phyloP scores from a whole-genome alignment of 2,113 vertebrate species.

The Sceloporus undulatus region DNA sequence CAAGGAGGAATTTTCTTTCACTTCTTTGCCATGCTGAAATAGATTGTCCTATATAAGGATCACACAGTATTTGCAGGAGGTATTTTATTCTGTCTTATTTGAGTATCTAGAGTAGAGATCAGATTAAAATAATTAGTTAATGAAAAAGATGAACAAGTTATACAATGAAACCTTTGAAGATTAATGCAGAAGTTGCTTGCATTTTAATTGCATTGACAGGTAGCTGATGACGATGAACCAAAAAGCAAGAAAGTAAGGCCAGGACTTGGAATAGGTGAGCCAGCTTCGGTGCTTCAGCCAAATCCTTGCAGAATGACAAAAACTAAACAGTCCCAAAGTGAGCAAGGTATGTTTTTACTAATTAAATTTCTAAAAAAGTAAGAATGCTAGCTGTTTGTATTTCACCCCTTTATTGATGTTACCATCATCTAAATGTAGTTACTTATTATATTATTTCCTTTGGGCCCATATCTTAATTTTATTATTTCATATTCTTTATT shows the following conservation, averaged over 20 bases:
- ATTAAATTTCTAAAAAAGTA: neutral
- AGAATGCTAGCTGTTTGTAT: neutral
- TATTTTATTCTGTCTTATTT: neutral
- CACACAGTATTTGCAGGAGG: neutral
- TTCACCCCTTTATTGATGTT: neutral
- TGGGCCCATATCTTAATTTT: neutral
- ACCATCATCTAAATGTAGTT: conserved; percentile 1
- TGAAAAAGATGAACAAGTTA: neutral
- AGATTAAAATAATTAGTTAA: neutral
- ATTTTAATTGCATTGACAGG: conserved; percentile 73
- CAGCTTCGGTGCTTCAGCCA: conserved; percentile 85
- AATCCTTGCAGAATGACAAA: conserved; percentile 81
- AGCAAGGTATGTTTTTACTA: conserved; percentile 71
- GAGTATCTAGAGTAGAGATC: neutral
- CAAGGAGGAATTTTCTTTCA: conserved; percentile 10
- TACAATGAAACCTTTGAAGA: conserved; percentile 16
- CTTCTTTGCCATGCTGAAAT: conserved; percentile 35
- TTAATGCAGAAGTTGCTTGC: conserved; percentile 56
- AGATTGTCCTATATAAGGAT: neutral
- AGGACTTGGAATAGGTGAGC: conserved; percentile 76
- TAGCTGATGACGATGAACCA: conserved; percentile 73
- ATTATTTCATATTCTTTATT: neutral
- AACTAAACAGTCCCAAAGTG: conserved; percentile 69
- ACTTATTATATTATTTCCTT: neutral
- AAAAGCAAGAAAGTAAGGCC: conserved; percentile 75